A percentile compares a stretch with the other conserved stretches of the same genome.
phyloP scores from a whole-genome alignment of 2,113 vertebrate species.

The Phalacrocorax brasilianus region DNA sequence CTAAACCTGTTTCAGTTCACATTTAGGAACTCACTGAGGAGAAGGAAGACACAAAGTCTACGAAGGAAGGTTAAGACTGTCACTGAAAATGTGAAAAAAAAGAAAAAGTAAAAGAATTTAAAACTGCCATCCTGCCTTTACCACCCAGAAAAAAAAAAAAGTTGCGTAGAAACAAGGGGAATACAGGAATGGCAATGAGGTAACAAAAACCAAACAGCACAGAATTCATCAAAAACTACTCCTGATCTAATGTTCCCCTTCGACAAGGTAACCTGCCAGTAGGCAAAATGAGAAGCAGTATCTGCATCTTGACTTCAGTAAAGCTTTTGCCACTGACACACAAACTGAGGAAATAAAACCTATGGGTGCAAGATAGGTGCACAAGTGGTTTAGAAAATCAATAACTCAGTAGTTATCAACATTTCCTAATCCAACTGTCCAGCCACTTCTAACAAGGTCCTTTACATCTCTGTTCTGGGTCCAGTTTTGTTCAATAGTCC shows the following conservation, averaged over 20 bases:
- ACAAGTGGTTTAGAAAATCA: not conserved
- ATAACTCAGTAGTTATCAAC: not conserved
- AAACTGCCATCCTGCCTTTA: not conserved
- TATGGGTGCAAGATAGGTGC: not conserved
- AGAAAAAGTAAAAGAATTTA: not conserved
- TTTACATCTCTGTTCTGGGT: not conserved
- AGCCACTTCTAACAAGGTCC: not conserved
- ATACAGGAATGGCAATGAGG: not conserved
- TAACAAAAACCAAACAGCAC: not conserved
- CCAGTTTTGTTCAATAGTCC: not conserved
- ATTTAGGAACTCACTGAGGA: not conserved
- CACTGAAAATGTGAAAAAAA: not conserved
- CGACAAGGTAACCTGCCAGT: not conserved
- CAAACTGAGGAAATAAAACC: not conserved
- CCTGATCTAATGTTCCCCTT: not conserved
- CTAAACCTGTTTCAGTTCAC: not conserved
- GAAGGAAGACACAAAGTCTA: not conserved
- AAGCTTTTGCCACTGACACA: not conserved
- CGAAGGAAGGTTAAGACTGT: not conserved
- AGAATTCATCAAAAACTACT: not conserved
- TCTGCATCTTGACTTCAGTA: not conserved
- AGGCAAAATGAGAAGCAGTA: not conserved
- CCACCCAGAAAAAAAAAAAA: not conserved
- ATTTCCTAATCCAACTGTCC: not conserved
- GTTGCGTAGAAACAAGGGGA: not conserved